Percentiles rank a stretch among this genome's conserved stretches.
phyloP scores from a whole-genome alignment of 2,888 invertebrate species.

The Disparrhopalites patrizii region DNA sequence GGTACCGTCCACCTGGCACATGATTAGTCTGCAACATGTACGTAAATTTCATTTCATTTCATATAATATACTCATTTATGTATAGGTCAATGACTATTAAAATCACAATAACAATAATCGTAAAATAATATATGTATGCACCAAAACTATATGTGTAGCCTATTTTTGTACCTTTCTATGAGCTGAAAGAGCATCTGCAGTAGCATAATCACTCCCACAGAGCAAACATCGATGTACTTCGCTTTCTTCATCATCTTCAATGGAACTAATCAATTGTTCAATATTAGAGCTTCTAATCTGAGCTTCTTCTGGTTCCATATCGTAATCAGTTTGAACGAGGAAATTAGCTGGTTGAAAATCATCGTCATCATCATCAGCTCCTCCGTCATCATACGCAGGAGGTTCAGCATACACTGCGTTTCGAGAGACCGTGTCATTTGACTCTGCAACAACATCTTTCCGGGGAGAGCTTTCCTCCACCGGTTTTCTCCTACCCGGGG shows the following conservation, averaged over 20 bases:
- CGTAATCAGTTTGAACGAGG: conserved; percentile 12
- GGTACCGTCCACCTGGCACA: conserved; percentile 8
- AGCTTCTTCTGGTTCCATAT: conserved; percentile 18
- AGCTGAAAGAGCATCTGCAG: background rate
- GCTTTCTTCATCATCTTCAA: conserved; percentile 15
- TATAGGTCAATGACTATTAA: too few species aligned
- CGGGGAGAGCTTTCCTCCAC: too few species aligned
- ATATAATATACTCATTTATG: background rate
- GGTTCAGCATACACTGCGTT: too few species aligned
- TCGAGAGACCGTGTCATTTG: too few species aligned
- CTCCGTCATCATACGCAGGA: background rate
- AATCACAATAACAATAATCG: background rate
- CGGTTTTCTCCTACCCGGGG: too few species aligned
- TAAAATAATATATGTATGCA: background rate
- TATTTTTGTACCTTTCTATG: conserved; percentile 17
- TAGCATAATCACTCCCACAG: conserved; percentile 14
- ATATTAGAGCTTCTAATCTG: conserved; percentile 17
- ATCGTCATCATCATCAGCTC: conserved; percentile 4
- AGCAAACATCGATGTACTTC: conserved; percentile 12
- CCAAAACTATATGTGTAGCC: too few species aligned
- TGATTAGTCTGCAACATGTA: conserved; percentile 14
- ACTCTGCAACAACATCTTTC: too few species aligned
- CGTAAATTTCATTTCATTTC: background rate
- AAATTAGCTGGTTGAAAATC: conserved; percentile 10
- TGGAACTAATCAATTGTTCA: conserved; percentile 19